A percentile compares a stretch with the other conserved stretches of the same genome.
These are phyloP conservation scores for Ametastegia equiseti DNA, from an alignment of 2,888 invertebrate genomes.

Conservation along the genomic window DNA sequence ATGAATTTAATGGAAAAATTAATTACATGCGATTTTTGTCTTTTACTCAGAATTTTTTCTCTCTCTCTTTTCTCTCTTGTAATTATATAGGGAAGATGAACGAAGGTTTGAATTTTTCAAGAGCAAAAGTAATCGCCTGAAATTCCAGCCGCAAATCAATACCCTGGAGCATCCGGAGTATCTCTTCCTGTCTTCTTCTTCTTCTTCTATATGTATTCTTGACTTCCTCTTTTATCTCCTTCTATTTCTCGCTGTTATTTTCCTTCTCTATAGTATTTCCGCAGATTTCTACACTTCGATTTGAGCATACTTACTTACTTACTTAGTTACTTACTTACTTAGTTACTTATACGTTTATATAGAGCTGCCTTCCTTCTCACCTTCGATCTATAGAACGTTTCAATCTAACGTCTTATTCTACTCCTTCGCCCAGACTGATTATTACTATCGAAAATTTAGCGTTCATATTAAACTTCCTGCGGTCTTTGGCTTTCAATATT, in stretches of 20 bases:
- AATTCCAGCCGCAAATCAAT: slow-evolving; percentile 64
- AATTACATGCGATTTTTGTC: no score
- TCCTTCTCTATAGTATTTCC: no score
- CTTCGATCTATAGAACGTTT: no score
- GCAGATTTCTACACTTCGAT: no score
- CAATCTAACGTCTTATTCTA: slow-evolving; percentile 12
- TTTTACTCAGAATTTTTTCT: background rate
- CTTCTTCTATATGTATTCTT: slow-evolving; percentile 34
- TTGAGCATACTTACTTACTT: no score
- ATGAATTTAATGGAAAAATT: no score
- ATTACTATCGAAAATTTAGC: slow-evolving; percentile 33
- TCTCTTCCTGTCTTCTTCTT: slow-evolving; percentile 43
- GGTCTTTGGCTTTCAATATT: no score
- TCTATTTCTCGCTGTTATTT: slow-evolving; percentile 24
- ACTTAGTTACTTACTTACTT: no score
- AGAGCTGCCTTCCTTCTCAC: no score
- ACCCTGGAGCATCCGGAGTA: no score
- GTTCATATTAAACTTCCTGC: slow-evolving; percentile 16
- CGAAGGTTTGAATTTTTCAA: slow-evolving; percentile 28
- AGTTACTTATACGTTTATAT: no score
- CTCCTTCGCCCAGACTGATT: slow-evolving; percentile 10
- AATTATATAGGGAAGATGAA: slow-evolving; percentile 15
- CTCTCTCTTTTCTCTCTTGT: slow-evolving; percentile 32
- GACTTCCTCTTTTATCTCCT: background rate
- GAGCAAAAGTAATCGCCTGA: slow-evolving; percentile 55